Evolutionary conservation across 2,797 vertebrate genomes (phyloP), one percentile per base, ranked within the genome.

Genomic region (Myotis vivesi): DNA sequence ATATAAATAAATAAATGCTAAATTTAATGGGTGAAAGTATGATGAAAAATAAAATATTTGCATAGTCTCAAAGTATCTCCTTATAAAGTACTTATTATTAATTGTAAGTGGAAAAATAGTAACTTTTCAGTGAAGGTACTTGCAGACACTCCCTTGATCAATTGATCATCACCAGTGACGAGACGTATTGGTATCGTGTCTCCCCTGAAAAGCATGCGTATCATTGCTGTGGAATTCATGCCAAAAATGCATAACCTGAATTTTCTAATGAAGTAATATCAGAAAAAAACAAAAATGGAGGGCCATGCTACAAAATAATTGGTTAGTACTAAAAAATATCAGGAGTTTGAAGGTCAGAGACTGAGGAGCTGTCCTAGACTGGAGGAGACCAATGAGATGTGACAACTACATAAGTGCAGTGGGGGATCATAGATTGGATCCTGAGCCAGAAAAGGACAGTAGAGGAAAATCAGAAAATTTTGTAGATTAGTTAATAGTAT

Each of bases 241-340:
- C 44, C 41, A n/a, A 76, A 77, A 80, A 62, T 38, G n/a, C 6
- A 11, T 87, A 30, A 69, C 36, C 53, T 23, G 13, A 84, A 85
- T 73, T 94, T 82, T 85, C 36, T 94, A 91, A 83, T n/a, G 71
- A 69, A 55, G 49, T 36, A 81, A 49, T 8, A 57, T 64, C 62
- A 69, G 46, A 49, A 86, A 96, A 89, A 33, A 20, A 19, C 72
- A 66, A 25, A 77, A 68, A 30, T n/a, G 23, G 28, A 91, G 59
- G 33, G 49, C 9, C n/a, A 66, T 28, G 55, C 30, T 88, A 38
- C 25, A 62, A 84, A 89, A 62, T 83, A 83, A 89, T 28, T 53
- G 25, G 19, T 72, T 92, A 68, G 44, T 66, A 71, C 9, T 91
- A 8, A 79, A 75, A 95, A 89, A 53, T 51, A 7, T 30, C 8